Conservation (phyloP, 2,888 invertebrate genomes). For the Leuctra nigra region DNA sequence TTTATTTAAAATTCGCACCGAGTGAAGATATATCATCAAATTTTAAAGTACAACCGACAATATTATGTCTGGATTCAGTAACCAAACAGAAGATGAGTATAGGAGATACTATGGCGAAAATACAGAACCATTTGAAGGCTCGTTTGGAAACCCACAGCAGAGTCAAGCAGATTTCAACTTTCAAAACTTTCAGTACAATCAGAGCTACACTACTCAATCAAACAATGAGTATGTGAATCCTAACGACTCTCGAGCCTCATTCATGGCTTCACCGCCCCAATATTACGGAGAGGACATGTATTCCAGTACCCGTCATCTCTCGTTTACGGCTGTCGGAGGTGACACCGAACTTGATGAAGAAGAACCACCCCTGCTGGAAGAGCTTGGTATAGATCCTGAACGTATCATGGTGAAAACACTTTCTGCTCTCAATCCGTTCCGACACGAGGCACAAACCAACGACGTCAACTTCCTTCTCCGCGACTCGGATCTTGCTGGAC, state of each 20-base stretch:
- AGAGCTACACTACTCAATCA: too few species aligned
- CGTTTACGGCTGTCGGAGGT: background rate
- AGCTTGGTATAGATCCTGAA: conserved; percentile 87
- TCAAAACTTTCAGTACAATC: too few species aligned
- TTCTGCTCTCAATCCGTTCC: conserved; percentile 81
- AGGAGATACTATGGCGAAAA: too few species aligned
- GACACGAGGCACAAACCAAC: conserved; percentile 60
- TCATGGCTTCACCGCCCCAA: background rate
- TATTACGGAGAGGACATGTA: background rate
- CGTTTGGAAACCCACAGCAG: too few species aligned
- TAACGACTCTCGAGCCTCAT: background rate
- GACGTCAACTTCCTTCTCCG: conserved; percentile 68
- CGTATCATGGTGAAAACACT: conserved; percentile 81
- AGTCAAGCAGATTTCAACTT: too few species aligned
- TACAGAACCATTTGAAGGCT: too few species aligned
- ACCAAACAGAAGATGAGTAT: too few species aligned
- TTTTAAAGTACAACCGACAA: too few species aligned
- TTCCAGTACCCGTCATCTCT: background rate
- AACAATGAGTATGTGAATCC: too few species aligned
- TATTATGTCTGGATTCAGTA: too few species aligned
- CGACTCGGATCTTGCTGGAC: conserved; percentile 89
- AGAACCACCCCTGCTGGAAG: conserved; percentile 84
- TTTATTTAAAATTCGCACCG: too few species aligned
- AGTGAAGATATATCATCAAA: too few species aligned
- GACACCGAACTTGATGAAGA: conserved; percentile 45